Percentiles rank a stretch among this genome's conserved stretches.
phyloP scores from a whole-genome alignment of 2,113 vertebrate genomes.

The Charina bottae region DNA sequence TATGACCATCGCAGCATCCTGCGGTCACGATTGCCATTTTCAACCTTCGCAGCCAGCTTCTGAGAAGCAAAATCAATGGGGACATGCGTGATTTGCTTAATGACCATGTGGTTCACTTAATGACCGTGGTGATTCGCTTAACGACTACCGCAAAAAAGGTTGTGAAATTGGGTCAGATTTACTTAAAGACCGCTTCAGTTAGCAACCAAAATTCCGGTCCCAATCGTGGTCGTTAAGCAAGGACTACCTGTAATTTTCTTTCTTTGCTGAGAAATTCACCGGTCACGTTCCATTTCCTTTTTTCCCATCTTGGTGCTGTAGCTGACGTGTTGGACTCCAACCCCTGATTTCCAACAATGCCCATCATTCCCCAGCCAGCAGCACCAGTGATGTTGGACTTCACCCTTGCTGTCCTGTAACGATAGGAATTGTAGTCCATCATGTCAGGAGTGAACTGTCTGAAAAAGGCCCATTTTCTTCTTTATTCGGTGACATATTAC shows the following conservation, averaged over 20 bases:
- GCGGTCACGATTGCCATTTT: too few species aligned
- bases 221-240: too few species aligned
- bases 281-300: neutral
- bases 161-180: too few species aligned
- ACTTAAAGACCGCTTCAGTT: too few species aligned
- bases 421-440: neutral
- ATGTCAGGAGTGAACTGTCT: neutral
- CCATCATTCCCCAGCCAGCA: neutral
- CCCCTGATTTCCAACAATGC: neutral
- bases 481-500: neutral
- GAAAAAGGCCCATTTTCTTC: neutral
- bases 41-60: too few species aligned
- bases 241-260: neutral
- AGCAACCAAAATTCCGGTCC: too few species aligned
- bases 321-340: neutral
- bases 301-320: neutral
- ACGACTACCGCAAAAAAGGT: too few species aligned
- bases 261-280: neutral
- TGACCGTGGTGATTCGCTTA: too few species aligned
- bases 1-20: too few species aligned
- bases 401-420: neutral
- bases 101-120: too few species aligned
- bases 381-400: neutral
- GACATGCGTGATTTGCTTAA: too few species aligned
- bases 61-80: too few species aligned